phyloP scores from a whole-genome alignment of 2,888 invertebrate species.

The Dicyrtoma fusca region DNA sequence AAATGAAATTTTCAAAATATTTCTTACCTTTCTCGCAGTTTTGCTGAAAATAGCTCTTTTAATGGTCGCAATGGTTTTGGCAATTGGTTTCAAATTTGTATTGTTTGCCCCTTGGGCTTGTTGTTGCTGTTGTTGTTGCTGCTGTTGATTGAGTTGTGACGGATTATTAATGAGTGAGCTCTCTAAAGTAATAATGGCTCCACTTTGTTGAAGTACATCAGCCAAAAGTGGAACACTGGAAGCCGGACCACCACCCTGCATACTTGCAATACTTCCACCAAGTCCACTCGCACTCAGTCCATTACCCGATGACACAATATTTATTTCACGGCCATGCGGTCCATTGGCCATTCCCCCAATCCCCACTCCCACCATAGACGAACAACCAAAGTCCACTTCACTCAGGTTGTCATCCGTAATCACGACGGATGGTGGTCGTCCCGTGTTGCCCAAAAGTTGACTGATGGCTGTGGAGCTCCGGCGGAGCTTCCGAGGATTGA shows the following conservation, averaged over 20 bases:
- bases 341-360: conserved; percentile 27
- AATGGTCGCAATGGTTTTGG: conserved; percentile 55
- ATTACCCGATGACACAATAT: conserved; percentile 49
- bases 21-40: conserved; percentile 56
- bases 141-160: conserved; percentile 35
- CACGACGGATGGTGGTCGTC: conserved; percentile 71
- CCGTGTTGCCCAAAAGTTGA: conserved; percentile 59
- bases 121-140: conserved; percentile 39
- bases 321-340: conserved; percentile 55
- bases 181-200: conserved; percentile 49
- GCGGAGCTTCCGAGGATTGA: conserved; percentile 69
- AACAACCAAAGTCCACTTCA: conserved; percentile 50
- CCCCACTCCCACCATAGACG: conserved; percentile 12
- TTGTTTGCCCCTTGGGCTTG: conserved; percentile 28
- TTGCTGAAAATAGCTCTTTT: conserved; percentile 56
- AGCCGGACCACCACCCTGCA: conserved; percentile 41
- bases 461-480: conserved; percentile 56
- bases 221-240: conserved; percentile 54
- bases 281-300: conserved; percentile 31
- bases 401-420: conserved; percentile 67
- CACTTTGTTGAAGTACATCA: conserved; percentile 51
- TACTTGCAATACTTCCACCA: conserved; percentile 40
- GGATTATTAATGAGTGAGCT: conserved; percentile 45
- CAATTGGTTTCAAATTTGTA: conserved; percentile 55
- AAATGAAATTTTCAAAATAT: background rate